Percentiles rank a stretch among this genome's conserved stretches.
phyloP scores from a whole-genome alignment of 2,888 invertebrate genomes.

The Hylaea fasciaria region DNA sequence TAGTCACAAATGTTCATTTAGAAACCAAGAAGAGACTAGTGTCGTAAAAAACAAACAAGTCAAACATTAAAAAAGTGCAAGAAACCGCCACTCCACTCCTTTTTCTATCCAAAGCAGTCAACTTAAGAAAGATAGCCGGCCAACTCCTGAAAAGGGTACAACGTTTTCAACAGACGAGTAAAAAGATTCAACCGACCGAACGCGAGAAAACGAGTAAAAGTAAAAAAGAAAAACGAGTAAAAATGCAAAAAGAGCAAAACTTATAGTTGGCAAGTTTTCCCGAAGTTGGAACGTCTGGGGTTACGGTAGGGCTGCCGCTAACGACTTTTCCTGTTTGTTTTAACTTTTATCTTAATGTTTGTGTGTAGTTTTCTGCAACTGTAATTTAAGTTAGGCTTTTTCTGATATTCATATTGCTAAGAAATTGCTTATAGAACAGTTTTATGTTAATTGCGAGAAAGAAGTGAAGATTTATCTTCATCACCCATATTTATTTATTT shows the following conservation, averaged over 20 bases:
- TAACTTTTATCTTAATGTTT: constrained; percentile 52
- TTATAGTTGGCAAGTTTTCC: constrained; percentile 80
- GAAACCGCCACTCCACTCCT: constrained; percentile 54
- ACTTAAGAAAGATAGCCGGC: constrained; percentile 82
- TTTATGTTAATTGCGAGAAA: neutral
- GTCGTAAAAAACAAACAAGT: neutral
- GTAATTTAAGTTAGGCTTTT: constrained; percentile 47
- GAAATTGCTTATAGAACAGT: constrained; percentile 5
- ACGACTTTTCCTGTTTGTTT: constrained; percentile 57
- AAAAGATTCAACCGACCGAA: constrained; percentile 74
- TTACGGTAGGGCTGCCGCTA: constrained; percentile 63
- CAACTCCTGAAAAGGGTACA: constrained; percentile 84
- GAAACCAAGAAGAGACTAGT: neutral
- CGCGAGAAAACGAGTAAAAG: constrained; percentile 54
- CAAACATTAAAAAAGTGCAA: neutral
- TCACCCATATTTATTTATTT: no score
- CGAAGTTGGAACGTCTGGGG: constrained; percentile 63
- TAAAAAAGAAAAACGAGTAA: constrained; percentile 63
- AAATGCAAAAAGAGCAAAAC: constrained; percentile 80
- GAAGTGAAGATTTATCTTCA: no score
- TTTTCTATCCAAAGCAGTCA: constrained; percentile 66
- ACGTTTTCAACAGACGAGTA: constrained; percentile 70
- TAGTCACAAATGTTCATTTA: no score
- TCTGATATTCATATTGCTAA: constrained; percentile 7
- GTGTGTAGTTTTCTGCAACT: constrained; percentile 39